Evolutionary conservation across 1,140 invertebrate genomes (phyloP).

Genomic region (Pseudomyrmex cubaensis): DNA sequence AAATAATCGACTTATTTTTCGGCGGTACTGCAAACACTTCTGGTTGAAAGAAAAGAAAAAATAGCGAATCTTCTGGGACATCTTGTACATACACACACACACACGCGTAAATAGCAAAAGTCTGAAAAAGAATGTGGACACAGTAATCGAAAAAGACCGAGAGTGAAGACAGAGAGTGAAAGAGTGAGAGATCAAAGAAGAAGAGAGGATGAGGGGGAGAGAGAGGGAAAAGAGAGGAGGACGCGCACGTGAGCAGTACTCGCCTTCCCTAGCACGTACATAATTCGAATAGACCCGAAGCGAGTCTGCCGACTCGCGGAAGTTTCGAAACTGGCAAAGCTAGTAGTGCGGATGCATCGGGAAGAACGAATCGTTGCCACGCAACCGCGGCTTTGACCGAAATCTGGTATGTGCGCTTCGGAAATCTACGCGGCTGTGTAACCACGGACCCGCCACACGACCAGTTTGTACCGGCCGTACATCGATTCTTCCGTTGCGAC

Average conservation of each 20-base stretch:
- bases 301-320: slow-evolving; percentile 15
- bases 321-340: slow-evolving; percentile 2
- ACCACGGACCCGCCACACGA: neutral
- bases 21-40: neutral
- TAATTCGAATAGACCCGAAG: slow-evolving; percentile 27
- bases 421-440: slow-evolving; percentile 8
- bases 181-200: too few relatives aligned
- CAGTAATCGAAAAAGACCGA: neutral
- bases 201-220: too few relatives aligned
- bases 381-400: slow-evolving; percentile 51
- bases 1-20: slow-evolving; percentile 35
- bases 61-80: slow-evolving; percentile 28
- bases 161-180: neutral
- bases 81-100: neutral
- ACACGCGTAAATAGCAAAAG: too few relatives aligned
- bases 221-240: too few relatives aligned
- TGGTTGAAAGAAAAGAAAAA: neutral
- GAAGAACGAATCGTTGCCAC: slow-evolving; percentile 54
- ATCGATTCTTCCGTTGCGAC: slow-evolving; percentile 23
- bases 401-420: slow-evolving; percentile 6
- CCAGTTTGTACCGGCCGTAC: neutral
- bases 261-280: slow-evolving; percentile 8
- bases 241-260: too few relatives aligned
- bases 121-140: neutral
- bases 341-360: slow-evolving; percentile 3